These are phyloP conservation scores for Garrulus glandarius DNA, from an alignment of 2,797 vertebrate genomes.

Conservation along the genomic window DNA sequence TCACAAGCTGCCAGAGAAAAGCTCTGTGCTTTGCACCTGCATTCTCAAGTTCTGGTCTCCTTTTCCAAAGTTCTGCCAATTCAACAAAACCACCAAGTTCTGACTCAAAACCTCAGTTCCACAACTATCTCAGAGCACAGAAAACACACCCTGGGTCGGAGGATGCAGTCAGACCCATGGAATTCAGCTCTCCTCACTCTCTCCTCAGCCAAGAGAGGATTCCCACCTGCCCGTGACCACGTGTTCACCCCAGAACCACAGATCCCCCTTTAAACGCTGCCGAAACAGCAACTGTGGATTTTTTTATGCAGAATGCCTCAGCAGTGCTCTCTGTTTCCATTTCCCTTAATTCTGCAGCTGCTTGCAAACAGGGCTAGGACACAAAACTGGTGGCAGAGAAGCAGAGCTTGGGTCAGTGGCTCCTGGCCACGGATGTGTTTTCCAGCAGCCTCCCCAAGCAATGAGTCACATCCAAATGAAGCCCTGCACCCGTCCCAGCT, in stretches of 20 bases:
- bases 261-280: fast-evolving
- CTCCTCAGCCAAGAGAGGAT: background rate
- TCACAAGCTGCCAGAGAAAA: background rate
- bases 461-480: background rate
- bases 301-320: background rate
- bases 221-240: background rate
- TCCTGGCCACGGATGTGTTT: background rate
- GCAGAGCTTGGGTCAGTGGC: background rate
- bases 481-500: background rate
- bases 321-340: background rate
- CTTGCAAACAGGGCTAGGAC: background rate
- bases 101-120: background rate
- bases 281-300: background rate
- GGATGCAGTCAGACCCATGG: background rate
- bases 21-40: background rate
- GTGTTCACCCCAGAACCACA: background rate
- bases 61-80: background rate
- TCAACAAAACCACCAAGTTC: background rate
- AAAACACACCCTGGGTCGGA: background rate
- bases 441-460: background rate
- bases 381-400: background rate
- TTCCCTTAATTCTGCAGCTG: background rate
- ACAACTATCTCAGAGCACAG: background rate
- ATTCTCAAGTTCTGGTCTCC: background rate
- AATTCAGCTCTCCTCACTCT: background rate